Base-by-base conservation (phyloP, 1,140 invertebrate genomes). In the Drosophila sp. region DNA sequence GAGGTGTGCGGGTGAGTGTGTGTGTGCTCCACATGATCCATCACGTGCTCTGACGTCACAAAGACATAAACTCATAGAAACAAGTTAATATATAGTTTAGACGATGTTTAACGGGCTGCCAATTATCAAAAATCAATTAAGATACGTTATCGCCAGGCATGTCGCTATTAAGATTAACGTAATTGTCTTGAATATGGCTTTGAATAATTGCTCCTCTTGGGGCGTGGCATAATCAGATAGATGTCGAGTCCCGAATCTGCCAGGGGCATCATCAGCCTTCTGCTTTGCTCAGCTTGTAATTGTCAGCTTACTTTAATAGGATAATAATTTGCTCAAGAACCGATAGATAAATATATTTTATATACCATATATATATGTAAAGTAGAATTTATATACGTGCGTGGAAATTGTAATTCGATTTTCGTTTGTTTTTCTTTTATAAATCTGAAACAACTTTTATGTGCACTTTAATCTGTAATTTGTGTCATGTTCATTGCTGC, bases 21-120 rank as follows among this genome's bases (percentile, higher is more conserved):
- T 9, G 27, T 48, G 54, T 54, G 25, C 34, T 61, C 34, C 79
- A 82, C 71, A 89, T 89, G 83, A 89, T 89, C 83, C 65, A 89
- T 89, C 83, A 89, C 83, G 79, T 89, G 83, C 83, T 83, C 72
- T 82, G 79, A 80, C 83, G 72, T 89, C 83, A 89, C 59, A 51
- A 14, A 40, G 62, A 41, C 40, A 78, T 73, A 38, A 53, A 34
- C 13, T 29, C 69, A 58, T 63, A 58, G 54, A 41, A 27, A 43
- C 5, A 53, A 40, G 46, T 62, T 53, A 8, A 27, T 54, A 76
- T 51, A 57, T 80, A 72, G 78, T 66, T 80, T 46, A 57, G 57
- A 58, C 36, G 57, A 63, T 51, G 46, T 75, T 75, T 61, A 81
- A 71, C 72, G 53, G 36, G 25, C 38, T 7, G 45, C 50, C 53